Base-by-base conservation (phyloP, 2,888 invertebrate genomes). In the Xanthorhoe spadicearia region DNA sequence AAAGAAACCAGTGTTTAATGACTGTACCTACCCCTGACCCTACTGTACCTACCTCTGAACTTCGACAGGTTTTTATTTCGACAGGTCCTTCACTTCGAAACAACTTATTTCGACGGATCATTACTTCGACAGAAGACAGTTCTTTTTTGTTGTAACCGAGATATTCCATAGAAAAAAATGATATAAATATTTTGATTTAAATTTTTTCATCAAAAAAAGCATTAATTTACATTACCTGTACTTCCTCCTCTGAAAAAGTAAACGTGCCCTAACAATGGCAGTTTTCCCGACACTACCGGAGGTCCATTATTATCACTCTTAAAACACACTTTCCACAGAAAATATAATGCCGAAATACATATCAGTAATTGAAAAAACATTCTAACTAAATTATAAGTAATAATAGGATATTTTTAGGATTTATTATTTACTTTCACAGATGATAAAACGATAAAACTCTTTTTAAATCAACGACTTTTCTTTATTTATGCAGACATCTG, bases 221-320 rank as follows among this genome's bases (percentile, higher is more conserved):
- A n/a, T n/a, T n/a, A n/a, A n/a, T n/a, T n/a, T n/a, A n/a, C n/a
- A 23, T 60, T 52, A 60, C 52, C 19, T 9, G 13, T 28, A 28
- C 52, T 59, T 50, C 38, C 58, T n/a, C 58, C 58, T n/a, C 51
- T 19, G 19, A 59, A 38, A 2, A 38, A 0, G 38, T 51, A 51
- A 9, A n/a, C n/a, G 38, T 59, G 50, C 9, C 58, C 58, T 19
- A 59, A 19, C 0, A 59, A n/a, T 6, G 58, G 58, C 13, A 59
- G 13, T 35, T 50, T 59, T 10, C 38, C 38, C 0, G 58, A 50
- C 8, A 59, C 38, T 1, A 8, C 50, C 2, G 58, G 58, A 9
- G 58, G 58, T 0, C 9, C 38, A 9, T 1, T 7, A 17, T 18
- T 13, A 35, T 9, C 35, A 1, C 10, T 32, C 49, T 18, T 50